Base-by-base conservation (phyloP, 2,888 invertebrate species). In the Lissonota sp. region DNA sequence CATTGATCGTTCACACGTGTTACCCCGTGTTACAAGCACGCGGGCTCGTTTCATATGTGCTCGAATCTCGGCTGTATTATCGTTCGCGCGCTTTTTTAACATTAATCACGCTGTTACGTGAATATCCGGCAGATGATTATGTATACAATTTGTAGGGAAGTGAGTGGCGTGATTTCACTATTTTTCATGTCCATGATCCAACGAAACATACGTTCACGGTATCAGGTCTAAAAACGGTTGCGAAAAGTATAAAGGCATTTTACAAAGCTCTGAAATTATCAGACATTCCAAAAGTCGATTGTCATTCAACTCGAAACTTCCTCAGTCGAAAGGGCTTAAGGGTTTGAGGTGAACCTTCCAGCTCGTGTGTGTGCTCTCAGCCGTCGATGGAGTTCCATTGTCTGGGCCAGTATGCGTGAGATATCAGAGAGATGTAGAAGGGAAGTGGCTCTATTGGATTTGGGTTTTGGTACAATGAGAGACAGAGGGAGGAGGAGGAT, bases 1-100 rank as follows among this genome's bases (percentile, higher is more conserved):
- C 73, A 60, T 73, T 77, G 62, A 86, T 86, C 87, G 86, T 87
- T 88, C 86, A 85, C 89, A 86, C 86, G 87, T 87, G 88, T 86
- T 86, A 84, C 85, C 26, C 64, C 8, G 76, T 76, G 78, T 26
- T 83, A 79, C 84, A 80, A 86, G 53, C 53, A 53, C 16, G 14
- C 16, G 14, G 85, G 84, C 84, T 60, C 40, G 42, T 78, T 78
- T 69, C 53, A 37, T 46, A 51, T 53, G 40, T 63, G 16, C 69
- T 46, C 55, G 14, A 80, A 78, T 69, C 69, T 58, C 69, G 51
- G 39, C 10, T 51, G 39, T 58, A 60, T 46, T 57, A 72, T 58
- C 49, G 12, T 72, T 58, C 60, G 57, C 80, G 66, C 53, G 49
- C 49, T 12, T 14, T 14, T 53, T 53, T 14, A 26, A 53, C 53